Evolutionary conservation across 2,888 invertebrate genomes (phyloP), one percentile per base, ranked within the genome.

Genomic region (Zaprionus obscuricornis): DNA sequence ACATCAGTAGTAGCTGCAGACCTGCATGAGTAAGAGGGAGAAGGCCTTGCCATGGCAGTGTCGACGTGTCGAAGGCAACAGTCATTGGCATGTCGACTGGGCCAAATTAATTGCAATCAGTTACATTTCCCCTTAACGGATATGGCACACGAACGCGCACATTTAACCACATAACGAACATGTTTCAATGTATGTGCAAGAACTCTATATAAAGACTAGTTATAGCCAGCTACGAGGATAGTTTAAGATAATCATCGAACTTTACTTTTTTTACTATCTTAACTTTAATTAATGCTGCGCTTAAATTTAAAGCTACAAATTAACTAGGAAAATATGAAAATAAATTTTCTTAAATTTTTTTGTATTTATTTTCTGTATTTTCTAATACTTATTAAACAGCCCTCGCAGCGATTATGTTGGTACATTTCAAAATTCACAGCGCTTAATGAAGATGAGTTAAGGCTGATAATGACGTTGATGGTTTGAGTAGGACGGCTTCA

Each of bases 51-150:
- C 5, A n/a, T 20, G 24, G 46, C 18, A 37, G 58, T 33, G 33
- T 1, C 27, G 10, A 16, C 17, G 34, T 17, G 34, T 36, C 5
- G 36, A 13, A 50, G 33, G 49, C 55, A 56, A 62, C 71, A 73
- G 64, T 64, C 75, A 74, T 71, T 71, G 74, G 64, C 65, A 71
- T 74, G 79, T 79, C 73, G 85, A 74, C 81, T 75, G 76, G 60
- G 79, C 74, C 65, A 76, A 85, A 82, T 85, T 82, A 82, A 85
- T 82, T 82, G 81, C 81, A 82, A 79, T 79, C 85, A 76, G 81
- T 72, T 79, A 79, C 83, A 83, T 56, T 85, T 72, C 59, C 79
- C 62, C 51, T 54, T 13, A 60, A 36, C 71, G 75, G 77, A 75
- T 74, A 68, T 74, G 71, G 63, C 69, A 34, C 58, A 69, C 69